phyloP scores from a whole-genome alignment of 2,797 vertebrate species.

The Danio tinwini region DNA sequence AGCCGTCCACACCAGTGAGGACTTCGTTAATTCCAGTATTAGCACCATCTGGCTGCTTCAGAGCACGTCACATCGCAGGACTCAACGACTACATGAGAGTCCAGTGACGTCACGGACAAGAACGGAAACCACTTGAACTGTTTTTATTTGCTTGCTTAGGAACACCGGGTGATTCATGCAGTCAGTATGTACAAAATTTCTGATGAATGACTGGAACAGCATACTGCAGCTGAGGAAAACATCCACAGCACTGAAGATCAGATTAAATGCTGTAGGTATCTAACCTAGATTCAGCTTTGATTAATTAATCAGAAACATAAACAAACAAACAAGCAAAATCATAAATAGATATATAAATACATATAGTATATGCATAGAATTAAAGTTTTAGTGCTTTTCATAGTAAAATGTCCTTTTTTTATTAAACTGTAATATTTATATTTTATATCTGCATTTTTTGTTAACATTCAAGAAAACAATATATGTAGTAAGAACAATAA shows the following conservation, averaged over 20 bases:
- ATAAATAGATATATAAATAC: no score
- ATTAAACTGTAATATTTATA: no score
- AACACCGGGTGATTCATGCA: conserved; percentile 23
- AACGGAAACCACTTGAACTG: not conserved
- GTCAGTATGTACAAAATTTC: not conserved
- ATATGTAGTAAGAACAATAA: no score
- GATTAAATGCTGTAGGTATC: not conserved
- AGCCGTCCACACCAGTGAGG: conserved; percentile 46
- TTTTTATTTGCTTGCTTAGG: not conserved
- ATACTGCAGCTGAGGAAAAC: conserved; percentile 4
- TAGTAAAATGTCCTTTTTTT: no score
- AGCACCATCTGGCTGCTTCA: conserved; percentile 71
- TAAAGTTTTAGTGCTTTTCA: no score
- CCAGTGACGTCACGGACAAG: not conserved
- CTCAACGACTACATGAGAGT: conserved; percentile 29
- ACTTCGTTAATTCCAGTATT: conserved; percentile 48
- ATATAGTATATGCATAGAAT: no score
- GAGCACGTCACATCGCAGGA: conserved; percentile 41
- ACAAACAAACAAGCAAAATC: not conserved
- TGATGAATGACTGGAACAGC: not conserved
- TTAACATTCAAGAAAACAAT: no score
- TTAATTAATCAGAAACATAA: not conserved
- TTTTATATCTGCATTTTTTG: no score
- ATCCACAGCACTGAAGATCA: not conserved
- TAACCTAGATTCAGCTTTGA: not conserved